phyloP scores from a whole-genome alignment of 2,797 vertebrate species.

The Discoglossus pictus region DNA sequence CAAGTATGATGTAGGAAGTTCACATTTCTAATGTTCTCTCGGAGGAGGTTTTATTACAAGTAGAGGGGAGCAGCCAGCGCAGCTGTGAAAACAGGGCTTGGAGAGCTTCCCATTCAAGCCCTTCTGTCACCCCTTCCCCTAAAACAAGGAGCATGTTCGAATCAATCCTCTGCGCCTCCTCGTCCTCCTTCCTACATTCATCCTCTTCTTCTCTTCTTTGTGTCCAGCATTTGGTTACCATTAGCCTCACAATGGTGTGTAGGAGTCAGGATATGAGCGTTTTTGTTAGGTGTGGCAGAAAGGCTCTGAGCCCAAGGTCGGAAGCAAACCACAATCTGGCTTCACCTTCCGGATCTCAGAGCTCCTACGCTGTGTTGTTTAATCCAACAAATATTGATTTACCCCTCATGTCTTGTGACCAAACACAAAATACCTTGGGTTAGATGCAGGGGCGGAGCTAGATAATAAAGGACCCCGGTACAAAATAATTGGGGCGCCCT shows the following conservation, averaged over 20 bases:
- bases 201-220: conserved; percentile 1
- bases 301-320: too few species aligned
- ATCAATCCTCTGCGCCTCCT: not conserved
- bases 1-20: conserved; percentile 51
- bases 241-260: conserved; percentile 23
- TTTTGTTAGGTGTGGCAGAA: conserved; percentile 3
- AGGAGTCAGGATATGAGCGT: conserved; percentile 4
- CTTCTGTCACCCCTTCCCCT: conserved; percentile 36
- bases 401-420: too few species aligned
- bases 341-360: too few species aligned
- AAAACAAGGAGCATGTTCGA: not conserved
- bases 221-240: conserved; percentile 21
- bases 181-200: too few species aligned
- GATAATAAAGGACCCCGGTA: too few species aligned
- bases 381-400: too few species aligned
- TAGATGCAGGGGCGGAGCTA: too few species aligned
- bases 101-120: conserved; percentile 29
- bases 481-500: too few species aligned
- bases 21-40: conserved; percentile 48
- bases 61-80: conserved; percentile 41
- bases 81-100: conserved; percentile 48
- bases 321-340: too few species aligned
- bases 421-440: too few species aligned
- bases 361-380: too few species aligned
- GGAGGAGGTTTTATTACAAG: conserved; percentile 41